Base-by-base conservation (phyloP, 2,888 invertebrate genomes). In the Drosophila anomalata region DNA sequence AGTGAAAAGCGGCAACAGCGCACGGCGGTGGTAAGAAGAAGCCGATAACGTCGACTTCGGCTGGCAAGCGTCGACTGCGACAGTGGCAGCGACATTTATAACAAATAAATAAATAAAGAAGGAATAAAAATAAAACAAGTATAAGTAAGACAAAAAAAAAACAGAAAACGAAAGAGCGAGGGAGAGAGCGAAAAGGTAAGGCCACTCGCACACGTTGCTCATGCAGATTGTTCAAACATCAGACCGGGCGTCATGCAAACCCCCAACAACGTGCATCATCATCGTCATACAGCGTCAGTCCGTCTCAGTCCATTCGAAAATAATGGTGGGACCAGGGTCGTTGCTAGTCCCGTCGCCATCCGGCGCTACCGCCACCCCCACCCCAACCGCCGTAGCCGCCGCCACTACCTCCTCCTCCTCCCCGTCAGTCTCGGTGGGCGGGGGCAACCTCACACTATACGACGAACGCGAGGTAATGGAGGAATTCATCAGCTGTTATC, bases 401-500 rank as follows among this genome's bases (percentile, higher is more conserved):
- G 4, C 41, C 39, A 2, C 14, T 1, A 24, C 5, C 22, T 24
- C 22, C 22, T 22, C 22, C 22, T 22, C 22, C 22, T 5, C 22
- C 22, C 14, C 14, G 2, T 41, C 41, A 14, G 41, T 36, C 6
- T 36, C 36, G 36, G 53, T 33, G 53, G 46, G 59, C 80, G 31
- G 20, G 24, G 22, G 6, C 22, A 44, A 11, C 17, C 42, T 20
- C 29, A 63, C 61, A 62, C 60, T 78, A 42, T 74, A 71, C 57
- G 81, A 79, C 20, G 81, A 79, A 7, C 78, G 73, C 67, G 73
- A 78, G 44, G 78, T 82, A 0, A 70, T 82, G 80, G 76, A 75
- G 59, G 86, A 82, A 48, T 82, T 86, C 22, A 82, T 82, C n/a
- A 75, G 80, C 61, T 82, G 82, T 29, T 82, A 82, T 63, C 63